These are phyloP conservation scores for Gobio occitaniae DNA, from an alignment of 2,797 vertebrate species.

Conservation along the genomic window DNA sequence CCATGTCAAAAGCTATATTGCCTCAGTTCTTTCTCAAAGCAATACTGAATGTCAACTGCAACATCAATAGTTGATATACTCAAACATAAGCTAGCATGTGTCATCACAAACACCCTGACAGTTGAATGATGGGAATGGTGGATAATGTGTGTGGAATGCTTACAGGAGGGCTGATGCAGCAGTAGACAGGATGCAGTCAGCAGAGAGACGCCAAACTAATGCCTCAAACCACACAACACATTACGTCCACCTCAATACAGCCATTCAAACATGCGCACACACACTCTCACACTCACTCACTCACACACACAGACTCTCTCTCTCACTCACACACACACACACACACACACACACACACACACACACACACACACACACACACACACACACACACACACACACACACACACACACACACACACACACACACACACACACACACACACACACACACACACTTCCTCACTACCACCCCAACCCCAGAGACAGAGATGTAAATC, in stretches of 20 bases:
- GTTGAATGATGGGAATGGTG: conserved; percentile 6
- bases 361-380: no score
- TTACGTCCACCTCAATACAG: conserved; percentile 41
- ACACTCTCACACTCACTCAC: no score
- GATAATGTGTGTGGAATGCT: conserved; percentile 9
- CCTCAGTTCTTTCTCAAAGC: background rate
- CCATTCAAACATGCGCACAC: conserved; percentile 32
- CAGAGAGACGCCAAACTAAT: conserved; percentile 37
- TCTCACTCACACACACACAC: background rate
- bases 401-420: background rate
- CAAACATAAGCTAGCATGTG: background rate
- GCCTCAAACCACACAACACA: conserved; percentile 31
- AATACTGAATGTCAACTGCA: background rate
- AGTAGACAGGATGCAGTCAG: conserved; percentile 47
- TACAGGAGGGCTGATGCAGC: conserved; percentile 44
- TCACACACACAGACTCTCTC: background rate
- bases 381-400: no score
- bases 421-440: background rate
- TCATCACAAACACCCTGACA: conserved; percentile 1
- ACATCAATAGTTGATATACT: background rate
- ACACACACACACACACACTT: background rate
- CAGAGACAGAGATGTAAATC: background rate
- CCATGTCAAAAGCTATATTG: background rate
- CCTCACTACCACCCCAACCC: background rate
- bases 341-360: no score